Conservation (phyloP, 2,888 invertebrate genomes). For the Torymus texanus region DNA sequence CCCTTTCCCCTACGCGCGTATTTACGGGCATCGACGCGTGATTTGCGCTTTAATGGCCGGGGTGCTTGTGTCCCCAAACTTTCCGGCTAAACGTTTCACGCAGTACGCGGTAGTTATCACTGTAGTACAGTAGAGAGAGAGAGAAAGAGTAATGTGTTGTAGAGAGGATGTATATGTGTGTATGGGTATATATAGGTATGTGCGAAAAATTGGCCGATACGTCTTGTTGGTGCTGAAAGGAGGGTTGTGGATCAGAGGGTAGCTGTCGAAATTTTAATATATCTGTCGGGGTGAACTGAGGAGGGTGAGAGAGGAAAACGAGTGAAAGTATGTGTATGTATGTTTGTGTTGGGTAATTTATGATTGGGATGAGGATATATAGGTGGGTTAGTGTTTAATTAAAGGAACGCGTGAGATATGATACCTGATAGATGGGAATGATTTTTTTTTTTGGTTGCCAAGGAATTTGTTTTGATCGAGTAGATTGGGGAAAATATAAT, state of each 20-base stretch:
- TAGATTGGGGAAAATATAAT: too few relatives aligned
- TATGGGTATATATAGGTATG: too few relatives aligned
- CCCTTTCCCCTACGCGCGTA: neutral
- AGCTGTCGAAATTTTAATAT: constrained; percentile 38
- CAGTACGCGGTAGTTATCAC: too few relatives aligned
- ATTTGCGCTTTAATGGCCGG: constrained; percentile 46
- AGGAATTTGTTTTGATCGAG: neutral
- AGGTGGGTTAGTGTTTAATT: constrained; percentile 21
- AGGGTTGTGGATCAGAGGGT: neutral
- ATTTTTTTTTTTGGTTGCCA: constrained; percentile 11
- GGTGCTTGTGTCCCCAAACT: too few relatives aligned
- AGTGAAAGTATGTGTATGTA: too few relatives aligned
- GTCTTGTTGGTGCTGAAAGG: neutral
- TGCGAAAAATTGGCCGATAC: constrained; percentile 8
- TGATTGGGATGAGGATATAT: neutral
- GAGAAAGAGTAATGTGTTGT: too few relatives aligned
- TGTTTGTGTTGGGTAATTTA: neutral
- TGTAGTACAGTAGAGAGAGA: too few relatives aligned
- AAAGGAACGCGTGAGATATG: constrained; percentile 5
- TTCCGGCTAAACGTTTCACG: too few relatives aligned
- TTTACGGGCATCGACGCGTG: constrained; percentile 41
- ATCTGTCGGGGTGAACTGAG: neutral
- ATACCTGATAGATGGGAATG: neutral
- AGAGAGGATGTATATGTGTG: too few relatives aligned
- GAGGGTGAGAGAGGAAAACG: neutral